Conservation (phyloP, 2,888 invertebrate genomes). For the Leptura quadrifasciata region DNA sequence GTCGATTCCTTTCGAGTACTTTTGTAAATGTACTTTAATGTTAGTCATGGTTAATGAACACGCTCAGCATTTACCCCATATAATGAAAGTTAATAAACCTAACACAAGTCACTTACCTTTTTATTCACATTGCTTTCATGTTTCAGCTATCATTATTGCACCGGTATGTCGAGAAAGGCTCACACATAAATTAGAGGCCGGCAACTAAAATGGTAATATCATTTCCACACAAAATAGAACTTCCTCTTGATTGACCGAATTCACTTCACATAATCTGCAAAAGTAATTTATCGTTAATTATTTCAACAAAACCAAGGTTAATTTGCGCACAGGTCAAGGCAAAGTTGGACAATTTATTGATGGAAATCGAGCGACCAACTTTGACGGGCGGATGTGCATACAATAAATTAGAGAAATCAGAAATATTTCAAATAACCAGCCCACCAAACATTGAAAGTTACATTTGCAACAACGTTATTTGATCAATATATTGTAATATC, state of each 20-base stretch:
- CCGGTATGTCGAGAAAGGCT: background rate
- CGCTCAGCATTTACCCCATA: background rate
- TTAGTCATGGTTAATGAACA: background rate
- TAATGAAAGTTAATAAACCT: constrained; percentile 29
- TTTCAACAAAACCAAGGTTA: background rate
- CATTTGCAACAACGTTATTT: too few species aligned
- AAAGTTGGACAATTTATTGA: background rate
- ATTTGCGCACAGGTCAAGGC: background rate
- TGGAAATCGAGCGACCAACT: background rate
- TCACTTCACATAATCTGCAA: constrained; percentile 33
- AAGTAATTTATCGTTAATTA: constrained; percentile 14
- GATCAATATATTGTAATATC: too few species aligned
- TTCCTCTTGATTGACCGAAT: constrained; percentile 1
- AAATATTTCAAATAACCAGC: background rate
- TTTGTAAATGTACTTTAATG: background rate
- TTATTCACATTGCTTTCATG: constrained; percentile 36
- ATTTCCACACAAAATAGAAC: constrained; percentile 18
- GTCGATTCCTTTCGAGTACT: too few species aligned
- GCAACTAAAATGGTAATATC: constrained; percentile 15
- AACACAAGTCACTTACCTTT: constrained; percentile 32
- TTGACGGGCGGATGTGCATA: background rate
- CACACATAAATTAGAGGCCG: constrained; percentile 1
- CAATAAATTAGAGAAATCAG: background rate
- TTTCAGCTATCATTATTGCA: constrained; percentile 16
- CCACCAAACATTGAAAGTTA: too few species aligned